Evolutionary conservation across 2,888 invertebrate species (phyloP), one percentile per base, ranked within the genome.

Genomic region (Limnephilus auricula): DNA sequence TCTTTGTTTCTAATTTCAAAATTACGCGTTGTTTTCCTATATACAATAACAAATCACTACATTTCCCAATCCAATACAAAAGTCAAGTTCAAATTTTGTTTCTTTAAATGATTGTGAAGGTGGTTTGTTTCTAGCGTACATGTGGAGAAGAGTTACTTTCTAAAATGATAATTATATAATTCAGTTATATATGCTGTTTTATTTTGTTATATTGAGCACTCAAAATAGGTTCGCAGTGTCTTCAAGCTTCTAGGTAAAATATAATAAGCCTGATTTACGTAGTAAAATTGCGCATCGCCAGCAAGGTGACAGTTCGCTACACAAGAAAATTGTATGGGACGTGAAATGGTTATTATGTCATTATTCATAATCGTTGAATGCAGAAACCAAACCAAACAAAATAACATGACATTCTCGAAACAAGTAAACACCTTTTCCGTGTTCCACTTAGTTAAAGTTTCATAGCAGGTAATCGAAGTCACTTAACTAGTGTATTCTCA

Each of bases 331-430:
- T 65, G 65, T 65, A 25, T 9, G 18, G n/a, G 65, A 25, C 65
- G 65, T n/a, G 65, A 65, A 65, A 65, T 65, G 65, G 65, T 65
- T 65, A 65, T n/a, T 65, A 65, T 65, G 65, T 65, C 65, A 65
- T 65, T 65, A 65, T 65, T 65, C 65, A 65, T n/a, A 65, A 65
- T 65, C n/a, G 65, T 25, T n/a, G n/a, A n/a, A 65, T 25, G 65
- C 65, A 65, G 65, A 65, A 50, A 65, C 65, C 18, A 65, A 65
- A 65, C 65, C 65, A 65, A 65, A 65, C n/a, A 65, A n/a, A 25
- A 65, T 25, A n/a, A 65, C 65, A n/a, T 65, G 6, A 65, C 25
- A 65, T 65, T 65, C 65, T 25, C 25, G 65, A 65, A 25, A 65
- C 25, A 65, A 25, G n/a, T 65, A 65, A n/a, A 65, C 65, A n/a